Conservation (phyloP, 2,888 invertebrate genomes). For the Campaea margaritaria region DNA sequence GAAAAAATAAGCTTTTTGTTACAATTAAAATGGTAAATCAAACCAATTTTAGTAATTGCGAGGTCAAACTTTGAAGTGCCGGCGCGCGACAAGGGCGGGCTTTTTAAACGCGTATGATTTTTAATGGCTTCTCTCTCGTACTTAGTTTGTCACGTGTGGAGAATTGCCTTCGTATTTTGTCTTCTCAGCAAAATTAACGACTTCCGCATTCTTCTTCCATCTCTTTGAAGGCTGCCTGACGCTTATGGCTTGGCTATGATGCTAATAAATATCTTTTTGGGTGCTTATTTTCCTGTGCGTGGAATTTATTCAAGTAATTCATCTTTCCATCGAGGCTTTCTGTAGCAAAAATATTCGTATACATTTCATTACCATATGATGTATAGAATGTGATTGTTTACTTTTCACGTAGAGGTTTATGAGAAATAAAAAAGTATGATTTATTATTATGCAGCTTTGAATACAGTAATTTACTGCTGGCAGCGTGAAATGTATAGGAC, state of each 20-base stretch:
- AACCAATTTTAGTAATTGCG: slow-evolving; percentile 85
- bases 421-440: neutral
- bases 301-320: slow-evolving; percentile 37
- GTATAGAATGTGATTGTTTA: slow-evolving; percentile 14
- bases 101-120: slow-evolving; percentile 74
- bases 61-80: slow-evolving; percentile 80
- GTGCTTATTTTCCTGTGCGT: slow-evolving; percentile 31
- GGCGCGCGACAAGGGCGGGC: slow-evolving; percentile 64
- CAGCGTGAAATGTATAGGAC: too few relatives aligned
- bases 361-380: slow-evolving; percentile 27
- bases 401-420: neutral
- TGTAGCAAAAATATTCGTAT: slow-evolving; percentile 26
- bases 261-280: slow-evolving; percentile 36
- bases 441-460: too few relatives aligned
- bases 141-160: slow-evolving; percentile 51
- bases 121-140: slow-evolving; percentile 60
- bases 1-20: slow-evolving; percentile 85
- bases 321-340: slow-evolving; percentile 34
- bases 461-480: too few relatives aligned
- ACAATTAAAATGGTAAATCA: slow-evolving; percentile 86
- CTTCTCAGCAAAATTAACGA: slow-evolving; percentile 4
- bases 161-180: slow-evolving; percentile 19
- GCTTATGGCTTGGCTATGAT: slow-evolving; percentile 26
- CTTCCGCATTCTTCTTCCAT: slow-evolving; percentile 14
- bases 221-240: slow-evolving; percentile 21